Conservation (phyloP, 2,113 vertebrate species). For the Proteles cristata region DNA sequence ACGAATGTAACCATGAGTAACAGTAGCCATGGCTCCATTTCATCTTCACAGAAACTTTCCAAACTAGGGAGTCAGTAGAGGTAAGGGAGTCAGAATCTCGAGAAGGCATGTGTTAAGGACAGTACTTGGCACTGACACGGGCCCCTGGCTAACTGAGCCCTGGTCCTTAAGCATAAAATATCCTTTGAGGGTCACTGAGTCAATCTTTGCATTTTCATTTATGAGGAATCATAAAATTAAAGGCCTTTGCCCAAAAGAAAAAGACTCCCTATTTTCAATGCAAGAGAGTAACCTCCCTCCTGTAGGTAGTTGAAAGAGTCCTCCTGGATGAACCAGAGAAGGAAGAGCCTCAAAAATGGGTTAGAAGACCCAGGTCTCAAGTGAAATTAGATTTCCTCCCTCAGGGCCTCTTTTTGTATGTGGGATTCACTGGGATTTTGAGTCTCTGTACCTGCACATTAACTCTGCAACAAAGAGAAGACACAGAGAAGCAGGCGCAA, state of each 20-base stretch:
- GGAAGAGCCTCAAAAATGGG: not conserved
- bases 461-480: not conserved
- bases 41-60: not conserved
- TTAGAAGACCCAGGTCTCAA: not conserved
- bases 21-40: not conserved
- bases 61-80: too few species aligned
- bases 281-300: not conserved
- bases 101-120: not conserved
- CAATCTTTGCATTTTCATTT: not conserved
- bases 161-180: not conserved
- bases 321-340: not conserved
- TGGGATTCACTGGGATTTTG: not conserved
- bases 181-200: not conserved
- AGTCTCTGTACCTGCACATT: not conserved
- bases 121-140: not conserved
- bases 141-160: not conserved
- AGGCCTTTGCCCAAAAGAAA: not conserved
- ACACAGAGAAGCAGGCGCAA: not conserved
- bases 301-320: not conserved
- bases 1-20: not conserved
- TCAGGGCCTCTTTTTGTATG: not conserved
- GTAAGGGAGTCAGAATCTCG: not conserved
- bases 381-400: not conserved
- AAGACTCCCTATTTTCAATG: not conserved
- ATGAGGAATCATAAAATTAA: not conserved